Evolutionary conservation across 2,113 vertebrate genomes (phyloP), one percentile per base, ranked within the genome.

Genomic region (Chlamydotis undulata): DNA sequence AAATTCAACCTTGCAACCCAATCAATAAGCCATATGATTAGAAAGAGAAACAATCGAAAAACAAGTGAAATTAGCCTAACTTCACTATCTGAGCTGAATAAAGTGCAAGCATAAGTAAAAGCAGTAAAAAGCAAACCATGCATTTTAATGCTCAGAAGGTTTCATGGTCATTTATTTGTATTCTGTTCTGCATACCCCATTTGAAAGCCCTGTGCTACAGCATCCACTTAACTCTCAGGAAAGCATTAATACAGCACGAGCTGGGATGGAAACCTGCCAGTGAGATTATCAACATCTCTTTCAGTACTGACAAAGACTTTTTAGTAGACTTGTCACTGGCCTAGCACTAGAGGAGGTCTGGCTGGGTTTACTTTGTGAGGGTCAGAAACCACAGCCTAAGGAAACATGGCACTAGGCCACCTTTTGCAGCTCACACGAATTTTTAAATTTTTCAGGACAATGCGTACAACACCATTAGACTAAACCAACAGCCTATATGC

Each of bases 51-150:
- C 65, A 53, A 53, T 33, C 1, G 5, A 90, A 78, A 57, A 88
- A 64, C 73, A 90, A 87, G 86, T 57, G 69, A 93, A 95, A 96
- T 90, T 81, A 83, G 64, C n/a, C 43, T 43, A 83, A 70, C 33
- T 77, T 89, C 76, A 80, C 88, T 92, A 92, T 70, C 75, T 52
- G 67, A 70, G 35, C 55, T 43, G 19, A 89, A 73, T 49, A 68
- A 94, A 90, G 64, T 90, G 64, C 64, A 88, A 87, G 52, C 7
- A 0, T 79, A 88, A 83, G 43, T 67, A 87, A 78, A 96, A 88
- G n/a, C 43, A 71, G 60, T 37, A 80, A 93, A 95, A 96, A 89
- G 64, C 71, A 78, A 90, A 64, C 60, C 57, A 21, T 21, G n/a
- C 76, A 80, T 28, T 95, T 96, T 35, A 81, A 71, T 49, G 73